Conservation (phyloP, 2,797 vertebrate species). For the Danionella dracula region DNA sequence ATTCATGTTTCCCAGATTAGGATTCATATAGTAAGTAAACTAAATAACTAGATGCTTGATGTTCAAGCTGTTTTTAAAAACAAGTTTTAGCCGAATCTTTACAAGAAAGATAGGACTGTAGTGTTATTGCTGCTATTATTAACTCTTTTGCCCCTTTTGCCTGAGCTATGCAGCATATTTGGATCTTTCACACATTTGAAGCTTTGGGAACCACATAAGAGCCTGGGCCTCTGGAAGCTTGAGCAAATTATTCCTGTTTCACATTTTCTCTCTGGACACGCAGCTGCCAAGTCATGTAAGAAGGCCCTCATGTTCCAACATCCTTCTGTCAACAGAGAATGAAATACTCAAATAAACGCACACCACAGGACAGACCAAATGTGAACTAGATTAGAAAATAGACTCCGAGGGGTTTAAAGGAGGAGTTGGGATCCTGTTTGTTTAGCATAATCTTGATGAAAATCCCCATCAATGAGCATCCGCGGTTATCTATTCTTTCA, state of each 20-base stretch:
- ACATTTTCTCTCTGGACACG: neutral
- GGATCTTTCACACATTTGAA: neutral
- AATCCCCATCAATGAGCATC: neutral
- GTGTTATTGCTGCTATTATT: no score
- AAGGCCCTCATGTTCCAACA: conserved; percentile 9
- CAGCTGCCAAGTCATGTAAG: conserved; percentile 1
- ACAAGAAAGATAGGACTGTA: no score
- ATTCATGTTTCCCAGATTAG: no score
- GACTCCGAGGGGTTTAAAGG: neutral
- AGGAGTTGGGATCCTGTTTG: neutral
- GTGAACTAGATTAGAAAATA: conserved; percentile 11
- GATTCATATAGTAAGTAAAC: no score
- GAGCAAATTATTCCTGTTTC: neutral
- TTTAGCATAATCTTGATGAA: conserved; percentile 4
- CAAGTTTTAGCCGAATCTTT: no score
- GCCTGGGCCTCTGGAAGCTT: neutral
- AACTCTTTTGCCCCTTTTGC: no score
- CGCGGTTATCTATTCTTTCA: conserved; percentile 52
- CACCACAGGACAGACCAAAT: neutral
- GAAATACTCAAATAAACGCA: conserved; percentile 22
- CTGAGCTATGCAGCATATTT: neutral
- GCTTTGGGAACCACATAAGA: neutral
- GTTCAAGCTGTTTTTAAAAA: no score
- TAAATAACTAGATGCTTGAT: no score
- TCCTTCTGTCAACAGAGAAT: conserved; percentile 16